phyloP scores from a whole-genome alignment of 2,113 vertebrate species.

The Cyanoderma ruficeps region DNA sequence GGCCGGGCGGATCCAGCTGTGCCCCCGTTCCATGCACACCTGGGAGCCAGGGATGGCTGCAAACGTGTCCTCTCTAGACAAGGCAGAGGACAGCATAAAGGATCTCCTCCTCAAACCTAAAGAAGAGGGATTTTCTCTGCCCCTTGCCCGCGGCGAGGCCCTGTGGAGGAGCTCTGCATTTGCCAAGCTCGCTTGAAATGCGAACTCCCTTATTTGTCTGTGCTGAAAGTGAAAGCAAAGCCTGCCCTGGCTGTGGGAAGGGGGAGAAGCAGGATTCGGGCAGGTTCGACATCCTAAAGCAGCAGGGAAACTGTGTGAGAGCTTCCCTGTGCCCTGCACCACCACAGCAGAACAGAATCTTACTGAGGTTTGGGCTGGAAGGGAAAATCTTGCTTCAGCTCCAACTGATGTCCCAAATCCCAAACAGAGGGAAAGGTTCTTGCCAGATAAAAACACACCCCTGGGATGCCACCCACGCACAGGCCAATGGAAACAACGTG shows the following conservation, averaged over 20 bases:
- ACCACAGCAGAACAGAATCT: neutral
- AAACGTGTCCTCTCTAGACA: neutral
- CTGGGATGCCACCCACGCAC: constrained; percentile 24
- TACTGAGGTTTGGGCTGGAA: neutral
- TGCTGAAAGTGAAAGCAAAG: neutral
- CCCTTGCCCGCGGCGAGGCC: neutral
- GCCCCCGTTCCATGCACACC: neutral
- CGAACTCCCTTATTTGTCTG: neutral
- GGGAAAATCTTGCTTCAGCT: neutral
- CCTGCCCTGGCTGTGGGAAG: neutral
- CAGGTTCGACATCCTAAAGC: neutral
- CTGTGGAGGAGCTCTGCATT: neutral
- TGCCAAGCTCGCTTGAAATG: neutral
- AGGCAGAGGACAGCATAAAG: neutral
- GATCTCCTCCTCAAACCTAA: neutral
- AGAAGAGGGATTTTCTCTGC: neutral
- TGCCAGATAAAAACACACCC: neutral
- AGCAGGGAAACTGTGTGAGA: accelerated
- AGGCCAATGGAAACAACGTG: neutral
- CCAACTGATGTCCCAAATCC: neutral
- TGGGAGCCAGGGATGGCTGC: neutral
- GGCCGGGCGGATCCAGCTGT: neutral
- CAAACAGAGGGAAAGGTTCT: neutral
- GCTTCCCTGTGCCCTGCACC: neutral
- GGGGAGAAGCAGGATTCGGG: neutral